Conservation (phyloP, 2,797 vertebrate species). For the Falco biarmicus region DNA sequence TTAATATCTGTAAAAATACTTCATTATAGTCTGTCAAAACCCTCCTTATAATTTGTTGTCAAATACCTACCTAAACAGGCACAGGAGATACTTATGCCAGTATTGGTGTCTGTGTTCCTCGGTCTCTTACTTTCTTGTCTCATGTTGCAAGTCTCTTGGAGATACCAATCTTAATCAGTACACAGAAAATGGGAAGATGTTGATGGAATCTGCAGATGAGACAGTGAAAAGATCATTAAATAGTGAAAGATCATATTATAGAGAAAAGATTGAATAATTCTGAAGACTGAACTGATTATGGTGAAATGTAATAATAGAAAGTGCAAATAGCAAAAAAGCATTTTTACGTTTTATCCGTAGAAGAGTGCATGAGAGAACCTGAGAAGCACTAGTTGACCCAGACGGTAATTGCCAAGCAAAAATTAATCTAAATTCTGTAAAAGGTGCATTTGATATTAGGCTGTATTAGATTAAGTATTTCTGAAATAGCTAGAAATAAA, state of each 20-base stretch:
- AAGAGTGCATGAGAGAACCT: background rate
- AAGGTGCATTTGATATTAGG: background rate
- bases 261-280: background rate
- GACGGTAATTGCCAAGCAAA: background rate
- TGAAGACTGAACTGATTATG: background rate
- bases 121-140: background rate
- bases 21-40: background rate
- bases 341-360: background rate
- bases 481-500: background rate
- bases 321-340: background rate
- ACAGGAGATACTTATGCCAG: background rate
- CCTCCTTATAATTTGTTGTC: background rate
- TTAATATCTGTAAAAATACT: background rate
- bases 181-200: background rate
- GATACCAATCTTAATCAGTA: background rate
- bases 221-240: background rate
- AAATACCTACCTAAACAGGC: background rate
- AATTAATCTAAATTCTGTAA: background rate
- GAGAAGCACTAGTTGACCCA: background rate
- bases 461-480: background rate
- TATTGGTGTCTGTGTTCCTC: background rate
- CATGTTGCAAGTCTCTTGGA: background rate
- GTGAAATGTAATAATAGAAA: background rate
- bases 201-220: background rate
- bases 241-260: background rate